These are phyloP conservation scores for Leucoma salicis DNA, from an alignment of 2,888 invertebrate genomes.

Conservation along the genomic window DNA sequence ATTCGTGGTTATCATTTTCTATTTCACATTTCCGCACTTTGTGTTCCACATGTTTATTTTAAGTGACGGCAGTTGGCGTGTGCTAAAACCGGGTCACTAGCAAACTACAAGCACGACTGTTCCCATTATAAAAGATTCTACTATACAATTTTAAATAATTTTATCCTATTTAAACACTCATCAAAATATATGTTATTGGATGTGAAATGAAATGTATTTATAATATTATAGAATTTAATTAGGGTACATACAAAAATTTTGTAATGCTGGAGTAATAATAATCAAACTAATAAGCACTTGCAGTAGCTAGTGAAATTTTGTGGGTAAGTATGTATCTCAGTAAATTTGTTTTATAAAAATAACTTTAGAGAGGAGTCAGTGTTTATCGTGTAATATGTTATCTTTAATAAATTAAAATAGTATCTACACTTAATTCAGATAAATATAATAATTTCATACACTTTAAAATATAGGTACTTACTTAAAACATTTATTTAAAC, in stretches of 20 bases:
- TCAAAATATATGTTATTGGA: conserved; percentile 14
- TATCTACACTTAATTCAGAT: conserved; percentile 36
- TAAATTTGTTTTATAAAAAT: conserved; percentile 48
- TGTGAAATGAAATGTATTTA: conserved; percentile 37
- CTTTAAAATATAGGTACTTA: conserved; percentile 13
- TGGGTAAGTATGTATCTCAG: conserved; percentile 54
- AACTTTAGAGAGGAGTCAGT: conserved; percentile 64
- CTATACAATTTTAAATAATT: not conserved
- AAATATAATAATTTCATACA: conserved; percentile 31
- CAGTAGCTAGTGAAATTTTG: conserved; percentile 71
- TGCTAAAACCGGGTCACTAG: too few species aligned
- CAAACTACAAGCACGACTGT: too few species aligned
- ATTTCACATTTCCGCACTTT: too few species aligned
- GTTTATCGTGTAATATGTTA: conserved; percentile 35
- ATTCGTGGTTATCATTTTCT: too few species aligned
- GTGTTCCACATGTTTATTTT: not conserved
- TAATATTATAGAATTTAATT: conserved; percentile 81
- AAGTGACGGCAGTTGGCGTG: not conserved
- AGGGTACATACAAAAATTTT: conserved; percentile 81
- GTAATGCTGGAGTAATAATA: conserved; percentile 79
- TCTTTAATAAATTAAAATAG: conserved; percentile 36
- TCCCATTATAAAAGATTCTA: too few species aligned
- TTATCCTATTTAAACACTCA: not conserved
- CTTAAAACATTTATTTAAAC: conserved; percentile 10
- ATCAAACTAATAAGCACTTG: conserved; percentile 79